Base-by-base conservation (phyloP, 2,113 vertebrate species). In the Triplophysa rosa region DNA sequence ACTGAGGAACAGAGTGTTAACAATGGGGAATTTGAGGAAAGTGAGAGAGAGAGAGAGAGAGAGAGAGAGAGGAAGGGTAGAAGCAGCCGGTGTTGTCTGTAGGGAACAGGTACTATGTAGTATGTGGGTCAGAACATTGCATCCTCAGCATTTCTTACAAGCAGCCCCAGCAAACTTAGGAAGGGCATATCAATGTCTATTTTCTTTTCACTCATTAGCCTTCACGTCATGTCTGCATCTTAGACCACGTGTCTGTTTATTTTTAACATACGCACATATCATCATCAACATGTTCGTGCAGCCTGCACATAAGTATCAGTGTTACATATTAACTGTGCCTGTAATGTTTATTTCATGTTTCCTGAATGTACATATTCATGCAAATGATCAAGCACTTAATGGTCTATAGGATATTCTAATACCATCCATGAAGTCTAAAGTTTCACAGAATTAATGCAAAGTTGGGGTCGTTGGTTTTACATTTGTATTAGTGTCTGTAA, bases 101-200 rank as follows among this genome's bases (percentile, higher is more conserved):
- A 74, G 92, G 93, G 93, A 95, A 82, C 87, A 86, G 87, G 90
- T 90, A 90, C 84, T 82, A 72, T 82, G 89, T 93, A 95, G 89
- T 93, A 95, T 95, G 88, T 96, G 92, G 94, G 94, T 95, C 95
- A 95, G 90, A 87, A 93, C 90, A 89, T 78, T 92, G 92, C 92
- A 93, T 91, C 88, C 90, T 97, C 93, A 95, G 93, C 93, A 90
- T 42, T 94, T 95, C 90, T 90, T 65, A 86, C 87, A 92, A 94
- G 92, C 91, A 92, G 93, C 91, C 84, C 88, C 83, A 88, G 87
- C 87, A 73, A 68, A 69, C 78, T 40, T 65, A 52, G 61, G 75
- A 67, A 45, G 14, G 69, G 69, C 47, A 59, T 73, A 40, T 66
- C 45, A 71, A 54, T 63, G 8, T 66, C 71, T 63, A 8, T 73